These are phyloP conservation scores for Synanthedon vespiformis DNA, from an alignment of 2,888 invertebrate genomes.

Conservation along the genomic window DNA sequence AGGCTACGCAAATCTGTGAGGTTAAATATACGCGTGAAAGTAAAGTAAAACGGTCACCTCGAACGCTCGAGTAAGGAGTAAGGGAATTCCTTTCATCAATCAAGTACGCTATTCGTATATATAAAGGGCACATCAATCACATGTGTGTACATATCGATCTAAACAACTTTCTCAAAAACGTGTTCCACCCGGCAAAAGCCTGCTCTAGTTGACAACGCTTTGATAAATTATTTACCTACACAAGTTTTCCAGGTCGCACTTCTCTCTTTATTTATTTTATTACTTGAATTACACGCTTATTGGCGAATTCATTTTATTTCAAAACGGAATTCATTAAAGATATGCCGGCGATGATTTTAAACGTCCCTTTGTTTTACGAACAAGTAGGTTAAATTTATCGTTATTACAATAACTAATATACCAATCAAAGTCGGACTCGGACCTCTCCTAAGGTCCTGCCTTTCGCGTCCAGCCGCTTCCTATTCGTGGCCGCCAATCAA, in stretches of 20 bases:
- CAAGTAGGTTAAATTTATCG: no score
- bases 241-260: conserved; percentile 10
- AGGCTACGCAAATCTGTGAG: background rate
- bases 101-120: conserved; percentile 10
- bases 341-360: no score
- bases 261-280: background rate
- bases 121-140: conserved; percentile 26
- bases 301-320: no score
- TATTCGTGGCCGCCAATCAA: no score
- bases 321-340: no score
- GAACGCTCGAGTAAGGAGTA: conserved; percentile 13
- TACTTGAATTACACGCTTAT: background rate
- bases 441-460: no score
- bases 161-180: conserved; percentile 34
- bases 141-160: conserved; percentile 24
- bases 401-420: no score
- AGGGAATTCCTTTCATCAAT: conserved; percentile 25
- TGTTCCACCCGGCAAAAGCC: conserved; percentile 22
- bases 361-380: no score
- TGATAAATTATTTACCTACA: conserved; percentile 45
- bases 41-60: conserved; percentile 12
- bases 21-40: background rate
- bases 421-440: no score
- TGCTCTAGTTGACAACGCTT: conserved; percentile 36
- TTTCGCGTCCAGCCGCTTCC: no score